Conservation (phyloP, 2,888 invertebrate species). For the Hoplodrina blanda region DNA sequence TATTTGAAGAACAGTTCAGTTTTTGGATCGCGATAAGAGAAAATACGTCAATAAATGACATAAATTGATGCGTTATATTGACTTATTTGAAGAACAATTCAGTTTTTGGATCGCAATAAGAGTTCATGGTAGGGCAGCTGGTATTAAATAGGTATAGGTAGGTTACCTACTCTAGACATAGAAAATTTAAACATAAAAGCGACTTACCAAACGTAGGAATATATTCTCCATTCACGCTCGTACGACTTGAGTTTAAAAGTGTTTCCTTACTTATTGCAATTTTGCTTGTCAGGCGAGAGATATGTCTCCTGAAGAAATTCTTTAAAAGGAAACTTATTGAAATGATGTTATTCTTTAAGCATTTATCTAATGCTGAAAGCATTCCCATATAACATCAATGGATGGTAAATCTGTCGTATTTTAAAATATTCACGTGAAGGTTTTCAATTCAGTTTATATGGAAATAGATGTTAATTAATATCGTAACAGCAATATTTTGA, state of each 20-base stretch:
- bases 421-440: conserved; percentile 6
- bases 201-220: neutral
- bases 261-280: conserved; percentile 28
- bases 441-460: conserved; percentile 14
- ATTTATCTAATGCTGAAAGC: neutral
- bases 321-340: conserved; percentile 37
- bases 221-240: conserved; percentile 10
- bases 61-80: too few species aligned
- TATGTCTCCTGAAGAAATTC: conserved; percentile 35
- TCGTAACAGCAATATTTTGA: neutral
- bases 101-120: too few species aligned
- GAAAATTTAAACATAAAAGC: neutral
- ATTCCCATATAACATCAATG: too few species aligned
- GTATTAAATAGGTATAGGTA: too few species aligned
- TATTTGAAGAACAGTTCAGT: too few species aligned
- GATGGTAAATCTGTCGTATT: neutral
- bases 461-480: neutral
- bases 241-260: conserved; percentile 19
- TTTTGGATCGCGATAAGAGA: too few species aligned
- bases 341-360: conserved; percentile 19
- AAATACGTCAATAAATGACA: too few species aligned
- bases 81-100: too few species aligned
- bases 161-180: neutral
- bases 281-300: conserved; percentile 30
- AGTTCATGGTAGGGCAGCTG: too few species aligned